phyloP scores from a whole-genome alignment of 2,113 vertebrate species.

The Anolis sagrei region DNA sequence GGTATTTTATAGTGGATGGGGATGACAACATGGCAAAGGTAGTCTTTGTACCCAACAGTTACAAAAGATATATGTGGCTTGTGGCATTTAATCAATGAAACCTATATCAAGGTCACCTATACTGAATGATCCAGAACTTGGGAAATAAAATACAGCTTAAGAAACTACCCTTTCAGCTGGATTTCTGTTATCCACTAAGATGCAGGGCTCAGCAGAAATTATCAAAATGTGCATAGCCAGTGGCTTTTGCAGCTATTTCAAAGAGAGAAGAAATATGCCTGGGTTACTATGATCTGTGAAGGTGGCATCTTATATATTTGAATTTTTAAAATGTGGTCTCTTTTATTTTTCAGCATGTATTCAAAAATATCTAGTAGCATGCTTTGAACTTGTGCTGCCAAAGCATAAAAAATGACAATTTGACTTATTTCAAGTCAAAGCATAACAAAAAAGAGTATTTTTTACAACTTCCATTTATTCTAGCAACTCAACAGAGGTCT shows the following conservation, averaged over 20 bases:
- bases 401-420: not conserved
- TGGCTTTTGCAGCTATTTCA: conserved; percentile 35
- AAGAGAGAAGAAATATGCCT: conserved; percentile 26
- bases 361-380: not conserved
- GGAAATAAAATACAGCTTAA: conserved; percentile 50
- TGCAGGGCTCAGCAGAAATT: conserved; percentile 56
- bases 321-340: conserved; percentile 20
- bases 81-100: conserved; percentile 31
- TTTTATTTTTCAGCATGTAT: conserved; percentile 3
- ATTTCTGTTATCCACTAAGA: conserved; percentile 63
- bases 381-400: not conserved
- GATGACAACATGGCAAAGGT: conserved; percentile 18
- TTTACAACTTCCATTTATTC: not conserved
- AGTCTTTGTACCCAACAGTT: conserved; percentile 9
- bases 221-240: conserved; percentile 16
- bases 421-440: not conserved
- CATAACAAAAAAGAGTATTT: not conserved
- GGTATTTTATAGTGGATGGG: not conserved
- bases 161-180: conserved; percentile 54
- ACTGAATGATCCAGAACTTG: not conserved
- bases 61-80: not conserved
- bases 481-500: not conserved
- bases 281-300: conserved; percentile 20
- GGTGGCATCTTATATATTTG: conserved; percentile 4
- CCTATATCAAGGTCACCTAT: conserved; percentile 39